Base-by-base conservation (phyloP, 2,797 vertebrate species). In the Knipowitschia caucasica region DNA sequence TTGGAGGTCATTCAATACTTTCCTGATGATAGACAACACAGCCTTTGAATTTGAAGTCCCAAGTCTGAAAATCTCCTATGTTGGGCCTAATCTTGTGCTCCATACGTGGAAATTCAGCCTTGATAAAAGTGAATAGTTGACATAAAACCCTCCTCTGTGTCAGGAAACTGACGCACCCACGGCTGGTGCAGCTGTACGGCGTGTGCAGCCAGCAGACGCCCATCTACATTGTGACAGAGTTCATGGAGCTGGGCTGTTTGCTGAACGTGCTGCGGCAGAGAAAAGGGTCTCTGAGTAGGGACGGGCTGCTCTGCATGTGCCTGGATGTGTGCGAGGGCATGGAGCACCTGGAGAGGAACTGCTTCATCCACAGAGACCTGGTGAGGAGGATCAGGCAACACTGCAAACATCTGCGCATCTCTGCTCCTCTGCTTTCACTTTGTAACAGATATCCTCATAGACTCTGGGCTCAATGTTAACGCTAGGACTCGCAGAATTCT, bases 341-440 rank as follows among this genome's bases (percentile, higher is more conserved):
- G 95, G 89, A 92, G 65, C 92, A 95, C 75, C 84, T 98, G 80
- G 95, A 98, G 77, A 68, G 75, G 25, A 91, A 92, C 56, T 78
- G 89, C 63, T 98, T 95, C 84, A 92, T 98, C 75, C 95, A 98
- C 87, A 89, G 95, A 83, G 95, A 98, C 46, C 89, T 98, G 93
- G 95, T 98, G 85, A 82, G 0, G 85, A 82, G 0, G 1, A 15
- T 25, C 10, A 21, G 12, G 36, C 36, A 12, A 8, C 36, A 11
- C 9, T 5, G 18, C 10, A 5, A 11, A 39, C 18, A 18, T 38
- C 18, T 38, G 7, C 0, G 15, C n/a, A n/a, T n/a, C n/a, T n/a
- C n/a, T n/a, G n/a, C n/a, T n/a, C n/a, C n/a, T n/a, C n/a, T n/a
- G n/a, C n/a, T n/a, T n/a, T n/a, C n/a, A n/a, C n/a, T n/a, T n/a